A percentile compares a stretch with the other conserved stretches of the same genome.
phyloP scores from a whole-genome alignment of 2,113 vertebrate species.

The Falco punctatus region DNA sequence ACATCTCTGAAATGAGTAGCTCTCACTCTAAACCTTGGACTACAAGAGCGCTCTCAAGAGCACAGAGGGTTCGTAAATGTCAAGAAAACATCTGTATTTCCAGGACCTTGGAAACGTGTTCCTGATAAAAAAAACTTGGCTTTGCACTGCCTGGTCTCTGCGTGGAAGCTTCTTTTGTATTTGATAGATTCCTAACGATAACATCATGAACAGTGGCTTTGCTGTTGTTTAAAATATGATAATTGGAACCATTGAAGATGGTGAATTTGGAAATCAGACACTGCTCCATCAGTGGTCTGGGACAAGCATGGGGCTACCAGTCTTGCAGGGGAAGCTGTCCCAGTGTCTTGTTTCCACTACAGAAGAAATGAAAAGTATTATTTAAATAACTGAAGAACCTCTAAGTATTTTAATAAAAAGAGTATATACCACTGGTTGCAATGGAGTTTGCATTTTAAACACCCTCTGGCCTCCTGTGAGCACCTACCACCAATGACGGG shows the following conservation, averaged over 20 bases:
- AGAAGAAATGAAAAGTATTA: background rate
- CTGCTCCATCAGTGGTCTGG: background rate
- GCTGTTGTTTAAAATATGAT: background rate
- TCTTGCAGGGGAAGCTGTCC: background rate
- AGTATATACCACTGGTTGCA: background rate
- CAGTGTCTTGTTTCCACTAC: no score
- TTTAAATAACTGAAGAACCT: background rate
- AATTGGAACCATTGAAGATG: background rate
- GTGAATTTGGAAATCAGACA: background rate
- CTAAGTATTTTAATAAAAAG: background rate
- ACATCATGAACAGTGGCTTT: background rate
- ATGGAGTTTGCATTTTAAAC: background rate
- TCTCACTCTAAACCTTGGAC: background rate
- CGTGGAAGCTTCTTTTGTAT: background rate
- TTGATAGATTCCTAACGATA: background rate
- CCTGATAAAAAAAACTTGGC: background rate
- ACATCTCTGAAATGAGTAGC: background rate
- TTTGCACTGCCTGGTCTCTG: background rate
- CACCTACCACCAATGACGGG: background rate
- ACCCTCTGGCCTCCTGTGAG: background rate
- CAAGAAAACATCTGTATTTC: background rate
- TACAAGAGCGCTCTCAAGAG: background rate
- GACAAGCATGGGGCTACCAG: background rate
- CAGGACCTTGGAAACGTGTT: background rate
- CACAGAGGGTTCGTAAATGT: background rate